Evolutionary conservation across 2,888 invertebrate genomes (phyloP), one percentile per base, ranked within the genome.

Genomic region (Lasioglossum marginatum): DNA sequence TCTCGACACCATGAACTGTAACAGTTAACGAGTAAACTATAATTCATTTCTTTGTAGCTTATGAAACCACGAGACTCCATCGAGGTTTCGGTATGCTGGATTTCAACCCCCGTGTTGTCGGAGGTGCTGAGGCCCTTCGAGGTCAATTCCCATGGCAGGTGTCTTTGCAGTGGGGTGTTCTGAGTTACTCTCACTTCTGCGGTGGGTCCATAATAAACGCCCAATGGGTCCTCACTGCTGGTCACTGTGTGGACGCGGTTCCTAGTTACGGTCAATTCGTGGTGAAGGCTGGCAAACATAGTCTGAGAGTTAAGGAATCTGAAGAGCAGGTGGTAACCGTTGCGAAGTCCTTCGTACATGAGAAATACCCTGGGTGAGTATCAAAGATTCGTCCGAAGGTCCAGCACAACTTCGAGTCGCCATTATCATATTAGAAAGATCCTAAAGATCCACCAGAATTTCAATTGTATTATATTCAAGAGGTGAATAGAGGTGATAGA

Each of bases 61-160:
- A 1, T 8, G 10, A 23, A 8, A 2, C 3, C 52, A 6, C 27
- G 60, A 60, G 60, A 60, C 2, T 16, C 60, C 0, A 14, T 14
- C 27, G 60, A 2, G 60, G 60, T 16, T 27, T 60, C 60, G 12
- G 27, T 14, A 14, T 27, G 27, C 14, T 16, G 27, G 60, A 60
- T 27, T 1, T 52, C 0, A 27, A 79, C 4, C 48, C 40, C 0
- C 90, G 91, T 31, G 88, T 94, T 37, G 91, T 91, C 16, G 93
- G 92, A 34, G 94, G 93, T 8, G 6, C 10, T 0, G 89, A 95
- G 1, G 96, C 96, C 0, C 52, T 12, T 0, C 92, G 93, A 43
- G 95, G 95, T 40, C 86, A 94, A 12, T 96, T 95, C 10, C 96
- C 96, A 0, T 95, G 95, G 88, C 95, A 95, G 78, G 95, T 95